These are phyloP conservation scores for Albula glossodonta DNA, from an alignment of 2,113 vertebrate species.

Conservation along the genomic window DNA sequence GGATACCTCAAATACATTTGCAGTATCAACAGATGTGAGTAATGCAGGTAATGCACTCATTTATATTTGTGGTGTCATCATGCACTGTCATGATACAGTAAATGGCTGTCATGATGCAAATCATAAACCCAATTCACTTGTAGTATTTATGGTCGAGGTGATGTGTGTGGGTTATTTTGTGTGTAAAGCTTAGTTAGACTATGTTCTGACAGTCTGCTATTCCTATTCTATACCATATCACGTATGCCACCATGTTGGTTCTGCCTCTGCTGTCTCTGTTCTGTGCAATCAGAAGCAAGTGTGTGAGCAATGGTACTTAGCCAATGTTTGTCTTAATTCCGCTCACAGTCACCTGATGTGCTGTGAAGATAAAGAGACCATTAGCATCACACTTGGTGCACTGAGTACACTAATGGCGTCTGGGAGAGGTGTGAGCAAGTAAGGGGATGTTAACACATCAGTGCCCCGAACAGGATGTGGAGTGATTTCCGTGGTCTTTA, in stretches of 20 bases:
- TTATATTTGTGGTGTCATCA: too few relatives aligned
- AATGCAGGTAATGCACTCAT: too few relatives aligned
- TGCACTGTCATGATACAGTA: too few relatives aligned
- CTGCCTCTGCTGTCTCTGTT: too few relatives aligned
- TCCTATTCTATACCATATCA: too few relatives aligned
- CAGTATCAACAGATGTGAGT: too few relatives aligned
- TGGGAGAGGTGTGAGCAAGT: background rate
- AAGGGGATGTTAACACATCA: background rate
- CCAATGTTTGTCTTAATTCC: background rate
- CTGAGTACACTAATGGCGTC: background rate
- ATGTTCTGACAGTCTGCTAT: background rate
- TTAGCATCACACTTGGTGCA: background rate
- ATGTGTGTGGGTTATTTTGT: background rate
- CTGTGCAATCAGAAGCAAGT: background rate
- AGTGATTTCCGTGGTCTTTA: background rate
- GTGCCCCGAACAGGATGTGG: background rate
- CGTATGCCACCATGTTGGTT: too few relatives aligned
- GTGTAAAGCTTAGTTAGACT: background rate
- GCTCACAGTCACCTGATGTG: background rate
- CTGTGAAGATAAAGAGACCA: background rate
- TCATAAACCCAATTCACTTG: background rate
- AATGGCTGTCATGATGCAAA: too few relatives aligned
- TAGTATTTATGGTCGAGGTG: too few relatives aligned
- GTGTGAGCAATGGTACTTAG: background rate
- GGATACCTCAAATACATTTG: too few relatives aligned